These are phyloP conservation scores for Helicoverpa armigera DNA, from an alignment of 1,140 invertebrate genomes.

Conservation along the genomic window DNA sequence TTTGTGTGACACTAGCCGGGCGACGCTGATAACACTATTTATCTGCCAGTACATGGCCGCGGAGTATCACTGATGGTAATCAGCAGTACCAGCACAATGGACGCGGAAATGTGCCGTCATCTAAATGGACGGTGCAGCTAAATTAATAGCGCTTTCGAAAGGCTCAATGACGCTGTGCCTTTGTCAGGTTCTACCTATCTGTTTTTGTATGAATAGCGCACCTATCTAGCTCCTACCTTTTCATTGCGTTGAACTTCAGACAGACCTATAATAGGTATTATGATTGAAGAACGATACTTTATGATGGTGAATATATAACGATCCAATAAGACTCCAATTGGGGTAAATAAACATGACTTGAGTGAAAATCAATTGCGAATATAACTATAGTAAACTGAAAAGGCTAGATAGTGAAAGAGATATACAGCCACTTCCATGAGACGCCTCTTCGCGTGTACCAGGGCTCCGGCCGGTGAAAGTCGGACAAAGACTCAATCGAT, in stretches of 20 bases:
- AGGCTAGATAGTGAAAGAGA: too few species aligned
- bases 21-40: constrained; percentile 22
- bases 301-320: too few species aligned
- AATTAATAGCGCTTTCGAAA: constrained; percentile 27
- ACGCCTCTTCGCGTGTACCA: not conserved
- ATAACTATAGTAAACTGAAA: too few species aligned
- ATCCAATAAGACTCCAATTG: constrained; percentile 21
- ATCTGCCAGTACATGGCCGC: constrained; percentile 27
- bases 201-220: constrained; percentile 1
- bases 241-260: too few species aligned
- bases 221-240: too few species aligned
- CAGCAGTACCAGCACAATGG: constrained; percentile 30
- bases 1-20: constrained; percentile 27
- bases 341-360: not conserved
- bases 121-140: constrained; percentile 16
- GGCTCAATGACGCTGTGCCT: not conserved
- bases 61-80: constrained; percentile 26
- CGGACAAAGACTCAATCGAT: not conserved
- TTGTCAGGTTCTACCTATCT: constrained; percentile 1
- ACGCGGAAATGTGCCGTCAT: constrained; percentile 35
- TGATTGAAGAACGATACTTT: too few species aligned
- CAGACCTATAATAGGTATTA: too few species aligned
- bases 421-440: not conserved
- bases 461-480: not conserved
- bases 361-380: not conserved